Base-by-base conservation (phyloP, 2,888 invertebrate species). In the Tetragnatha montana region DNA sequence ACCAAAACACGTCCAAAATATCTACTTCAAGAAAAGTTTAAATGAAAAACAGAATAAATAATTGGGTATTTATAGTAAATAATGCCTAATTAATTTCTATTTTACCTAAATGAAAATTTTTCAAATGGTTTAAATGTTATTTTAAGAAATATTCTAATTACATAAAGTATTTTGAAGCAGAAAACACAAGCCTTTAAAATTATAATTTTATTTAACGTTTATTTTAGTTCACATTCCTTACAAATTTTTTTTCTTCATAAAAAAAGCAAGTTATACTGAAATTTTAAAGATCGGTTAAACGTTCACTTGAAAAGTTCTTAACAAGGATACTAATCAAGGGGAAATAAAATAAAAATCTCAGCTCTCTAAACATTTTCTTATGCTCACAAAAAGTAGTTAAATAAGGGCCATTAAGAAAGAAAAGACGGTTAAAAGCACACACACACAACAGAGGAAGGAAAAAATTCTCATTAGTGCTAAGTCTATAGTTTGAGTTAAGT, bases 401-500 rank as follows among this genome's bases (percentile, higher is more conserved):
- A 82, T 74, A 71, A 82, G 81, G n/a, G 73, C 70, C 22, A 82
- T 82, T 82, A 82, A 73, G 35, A 51, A 50, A 21, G 71, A 73
- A 82, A 73, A 81, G 80, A 70, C 70, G 80, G 47, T 81, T 81
- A 81, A 69, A 49, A 14, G 80, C 47, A 69, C 47, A 81, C 47
- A 69, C 60, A 47, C 10, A 19, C n/a, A 70, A 70, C 80, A 81
- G 12, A 10, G 51, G 3, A 17, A 21, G 21, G 14, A 21, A 81
- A 81, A 49, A 80, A 73, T 47, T 71, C 12, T 19, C 50, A n/a
- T 69, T 60, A 51, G 51, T 21, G 21, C n/a, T 22, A 51, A 50
- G 50, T 50, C 73, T 82, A 82, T 82, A 82, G 71, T 82, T 73
- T 82, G 21, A 82, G 51, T 73, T 73, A 60, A 71, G 70, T 74